phyloP scores from a whole-genome alignment of 2,797 vertebrate genomes.

The Vultur gryphus region DNA sequence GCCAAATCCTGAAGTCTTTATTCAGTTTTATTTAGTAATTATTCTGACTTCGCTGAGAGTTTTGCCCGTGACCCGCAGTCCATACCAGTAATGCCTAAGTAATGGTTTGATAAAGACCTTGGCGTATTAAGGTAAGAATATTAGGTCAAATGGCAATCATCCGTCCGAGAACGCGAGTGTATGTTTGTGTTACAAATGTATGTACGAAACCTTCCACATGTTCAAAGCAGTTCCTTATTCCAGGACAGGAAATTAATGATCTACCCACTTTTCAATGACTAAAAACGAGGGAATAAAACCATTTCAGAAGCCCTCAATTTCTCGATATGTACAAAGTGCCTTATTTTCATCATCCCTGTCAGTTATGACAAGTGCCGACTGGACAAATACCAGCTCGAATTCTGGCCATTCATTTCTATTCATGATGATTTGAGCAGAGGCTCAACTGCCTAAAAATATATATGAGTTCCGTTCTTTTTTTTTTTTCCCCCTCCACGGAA shows the following conservation, averaged over 20 bases:
- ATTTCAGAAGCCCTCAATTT: constrained; percentile 46
- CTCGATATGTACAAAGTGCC: not conserved
- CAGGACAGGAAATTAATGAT: constrained; percentile 15
- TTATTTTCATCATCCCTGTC: constrained; percentile 60
- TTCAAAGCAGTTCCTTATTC: constrained; percentile 26
- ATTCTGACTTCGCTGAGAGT: not conserved
- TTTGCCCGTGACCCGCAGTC: not conserved
- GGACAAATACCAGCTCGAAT: constrained; percentile 29
- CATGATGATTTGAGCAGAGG: constrained; percentile 13
- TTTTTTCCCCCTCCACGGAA: not conserved
- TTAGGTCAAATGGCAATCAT: not conserved
- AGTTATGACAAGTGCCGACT: not conserved
- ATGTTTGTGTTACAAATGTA: not conserved
- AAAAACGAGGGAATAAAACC: constrained; percentile 27
- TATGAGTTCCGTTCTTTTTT: not conserved
- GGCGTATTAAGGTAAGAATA: not conserved
- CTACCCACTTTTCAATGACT: constrained; percentile 40
- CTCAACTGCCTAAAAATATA: constrained; percentile 15
- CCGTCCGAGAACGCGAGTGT: not conserved
- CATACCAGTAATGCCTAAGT: not conserved
- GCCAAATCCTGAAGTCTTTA: not conserved
- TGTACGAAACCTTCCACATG: not conserved
- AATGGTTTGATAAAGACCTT: not conserved
- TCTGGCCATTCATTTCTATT: constrained; percentile 46
- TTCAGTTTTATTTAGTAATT: constrained; percentile 24